Base-by-base conservation (phyloP, 2,888 invertebrate genomes). In the Disparrhopalites patrizii region DNA sequence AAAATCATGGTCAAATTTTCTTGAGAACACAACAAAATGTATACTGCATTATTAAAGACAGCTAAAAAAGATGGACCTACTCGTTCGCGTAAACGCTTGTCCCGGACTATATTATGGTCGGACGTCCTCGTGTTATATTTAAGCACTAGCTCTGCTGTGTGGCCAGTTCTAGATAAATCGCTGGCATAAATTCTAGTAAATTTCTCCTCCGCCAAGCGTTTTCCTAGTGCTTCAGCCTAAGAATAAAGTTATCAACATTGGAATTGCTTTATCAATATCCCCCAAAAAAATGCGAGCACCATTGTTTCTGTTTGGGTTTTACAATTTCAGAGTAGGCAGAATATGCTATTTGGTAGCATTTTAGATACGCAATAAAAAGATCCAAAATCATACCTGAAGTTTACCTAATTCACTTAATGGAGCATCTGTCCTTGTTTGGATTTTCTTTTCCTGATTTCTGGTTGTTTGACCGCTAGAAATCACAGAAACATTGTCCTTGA, bases 381-480 rank as follows among this genome's bases (percentile, higher is more conserved):
- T n/a, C n/a, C n/a, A n/a, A n/a, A n/a, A n/a, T 5, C 27, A 15
- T 54, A 66, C 66, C 61, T 66, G 66, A 13, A 18, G n/a, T n/a
- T 27, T 25, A 7, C 66, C 66, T 1, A 40, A n/a, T 27, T 62
- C 62, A 31, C 62, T 62, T 15, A 66, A 33, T n/a, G 62, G 33
- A 1, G 66, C 66, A 51, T 66, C 66, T 5, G 66, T 66, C 25
- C 55, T 8, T 20, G 66, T 62, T 30, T 66, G 66, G 27, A 66
- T 62, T 38, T 55, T 55, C 31, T 62, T 66, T 28, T 62, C 62
- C 18, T 50, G 27, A 33, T 66, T 66, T 54, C 31, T 62, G 15
- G 66, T 66, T 3, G 66, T 66, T 38, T 66, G 62, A 3, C 62
- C 66, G 47, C 66, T 66, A 27, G 18, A 50, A 60, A 3, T 7